Evolutionary conservation across 2,113 vertebrate species (phyloP).

Genomic region (Trogon melanurus): DNA sequence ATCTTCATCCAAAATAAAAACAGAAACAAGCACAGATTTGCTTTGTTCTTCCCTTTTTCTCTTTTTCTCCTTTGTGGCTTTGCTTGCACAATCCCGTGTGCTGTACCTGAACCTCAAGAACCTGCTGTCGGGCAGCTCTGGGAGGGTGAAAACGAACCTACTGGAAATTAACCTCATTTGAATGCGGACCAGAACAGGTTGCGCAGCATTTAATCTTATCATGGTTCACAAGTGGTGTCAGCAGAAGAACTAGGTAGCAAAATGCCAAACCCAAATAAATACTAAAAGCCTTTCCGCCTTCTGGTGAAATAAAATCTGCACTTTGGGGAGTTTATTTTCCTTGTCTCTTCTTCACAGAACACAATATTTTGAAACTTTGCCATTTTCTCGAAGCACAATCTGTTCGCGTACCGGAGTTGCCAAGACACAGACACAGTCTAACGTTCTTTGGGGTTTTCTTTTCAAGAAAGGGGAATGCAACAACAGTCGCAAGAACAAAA

Average conservation of each 20-base stretch:
- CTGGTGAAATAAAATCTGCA: conserved; percentile 28
- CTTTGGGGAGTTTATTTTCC: conserved; percentile 66
- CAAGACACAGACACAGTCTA: conserved; percentile 36
- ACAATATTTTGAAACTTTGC: conserved; percentile 68
- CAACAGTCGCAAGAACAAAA: background rate
- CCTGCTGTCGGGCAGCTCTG: background rate
- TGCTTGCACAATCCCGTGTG: background rate
- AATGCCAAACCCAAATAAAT: conserved; percentile 57
- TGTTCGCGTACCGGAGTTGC: background rate
- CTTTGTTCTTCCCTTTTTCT: background rate
- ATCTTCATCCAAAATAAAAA: background rate
- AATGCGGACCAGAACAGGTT: background rate
- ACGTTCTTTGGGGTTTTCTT: conserved; percentile 49
- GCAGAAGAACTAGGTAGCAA: conserved; percentile 14
- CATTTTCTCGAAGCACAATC: conserved; percentile 64
- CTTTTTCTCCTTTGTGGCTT: background rate
- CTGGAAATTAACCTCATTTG: background rate
- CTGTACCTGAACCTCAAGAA: background rate
- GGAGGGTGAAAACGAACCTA: background rate
- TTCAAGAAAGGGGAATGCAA: conserved; percentile 1
- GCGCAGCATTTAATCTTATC: background rate
- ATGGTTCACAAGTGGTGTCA: background rate
- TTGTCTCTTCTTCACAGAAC: conserved; percentile 50
- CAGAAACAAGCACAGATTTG: background rate
- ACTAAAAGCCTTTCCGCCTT: conserved; percentile 14